These are phyloP conservation scores for Zaprionus lineosus DNA, from an alignment of 2,888 invertebrate species.

Conservation along the genomic window DNA sequence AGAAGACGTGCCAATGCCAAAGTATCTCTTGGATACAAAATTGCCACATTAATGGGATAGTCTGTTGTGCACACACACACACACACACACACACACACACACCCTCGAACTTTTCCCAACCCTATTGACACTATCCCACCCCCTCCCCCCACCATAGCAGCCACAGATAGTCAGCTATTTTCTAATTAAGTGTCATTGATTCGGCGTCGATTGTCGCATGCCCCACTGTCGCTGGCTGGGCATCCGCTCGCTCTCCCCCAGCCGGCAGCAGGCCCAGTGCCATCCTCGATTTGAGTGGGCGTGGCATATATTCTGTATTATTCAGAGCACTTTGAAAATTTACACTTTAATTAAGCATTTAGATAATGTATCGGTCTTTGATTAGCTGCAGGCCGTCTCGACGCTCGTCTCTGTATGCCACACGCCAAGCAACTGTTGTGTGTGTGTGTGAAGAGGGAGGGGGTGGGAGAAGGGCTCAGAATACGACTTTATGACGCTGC, in stretches of 20 bases:
- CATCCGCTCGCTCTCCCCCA: neutral
- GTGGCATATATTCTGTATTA: conserved; percentile 30
- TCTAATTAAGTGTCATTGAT: conserved; percentile 78
- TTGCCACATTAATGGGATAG: conserved; percentile 56
- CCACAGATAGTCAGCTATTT: conserved; percentile 44
- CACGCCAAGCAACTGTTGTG: conserved; percentile 5
- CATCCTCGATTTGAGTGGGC: conserved; percentile 7
- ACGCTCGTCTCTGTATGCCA: neutral
- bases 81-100: neutral
- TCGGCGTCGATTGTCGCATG: conserved; percentile 33
- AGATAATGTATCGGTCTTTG: conserved; percentile 64
- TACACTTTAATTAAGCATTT: conserved; percentile 75
- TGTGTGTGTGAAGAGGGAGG: neutral
- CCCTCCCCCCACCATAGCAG: neutral
- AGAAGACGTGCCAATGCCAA: conserved; percentile 38
- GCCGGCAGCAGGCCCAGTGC: no score
- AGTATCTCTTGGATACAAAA: conserved; percentile 66
- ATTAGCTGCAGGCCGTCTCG: conserved; percentile 54
- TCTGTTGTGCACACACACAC: neutral
- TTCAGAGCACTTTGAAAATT: conserved; percentile 47
- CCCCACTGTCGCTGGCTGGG: neutral
- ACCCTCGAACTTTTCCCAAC: neutral
- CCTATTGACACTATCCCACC: neutral
- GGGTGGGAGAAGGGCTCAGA: neutral
- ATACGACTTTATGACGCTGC: conserved; percentile 25